Evolutionary conservation across 1,140 invertebrate genomes (phyloP), one percentile per base, ranked within the genome.

Genomic region (Lordiphosa clarofinis): DNA sequence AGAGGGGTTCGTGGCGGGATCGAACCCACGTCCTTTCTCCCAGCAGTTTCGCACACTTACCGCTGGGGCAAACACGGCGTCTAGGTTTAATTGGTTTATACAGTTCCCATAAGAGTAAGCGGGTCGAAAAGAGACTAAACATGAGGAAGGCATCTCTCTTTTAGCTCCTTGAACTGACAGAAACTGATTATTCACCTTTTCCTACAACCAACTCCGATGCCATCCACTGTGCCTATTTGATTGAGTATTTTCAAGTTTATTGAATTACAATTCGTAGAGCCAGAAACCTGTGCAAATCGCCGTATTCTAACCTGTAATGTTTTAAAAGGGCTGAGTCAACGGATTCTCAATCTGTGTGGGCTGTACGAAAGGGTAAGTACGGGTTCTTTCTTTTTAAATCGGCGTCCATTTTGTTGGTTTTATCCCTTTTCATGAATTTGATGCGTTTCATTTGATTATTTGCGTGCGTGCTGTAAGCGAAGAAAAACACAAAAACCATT

Each of bases 361-460:
- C 62, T 63, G 50, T 31, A 1, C 28, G 46, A 56, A 38, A 64
- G 12, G 43, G 8, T 21, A 38, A 38, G 11, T n/a, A 11, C 11
- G 37, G 11, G 37, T 38, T 38, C 7, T 21, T 66, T 72, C 82
- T 81, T 82, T 68, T 56, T 61, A 82, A 82, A 84, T 76, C 78
- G 59, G 49, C 61, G 35, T 49, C 67, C 76, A 82, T 82, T 82
- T 76, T 73, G 59, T 68, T 62, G 40, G 37, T 47, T 44, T 65
- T 75, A 62, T 82, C 84, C 73, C 78, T 79, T 84, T 82, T 70
- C 61, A 70, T 69, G 73, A 76, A 76, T 69, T 82, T 84, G 79
- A 84, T 84, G 78, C 73, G 69, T 86, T 84, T 55, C 79, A 62
- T 84, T 84, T 84, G 78, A 84, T 84, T 84, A 84, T 78, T 84